Percentiles rank a stretch among this genome's conserved stretches.
Conservation (phyloP, 2,113 vertebrate species). For the Atlantisia rogersi region DNA sequence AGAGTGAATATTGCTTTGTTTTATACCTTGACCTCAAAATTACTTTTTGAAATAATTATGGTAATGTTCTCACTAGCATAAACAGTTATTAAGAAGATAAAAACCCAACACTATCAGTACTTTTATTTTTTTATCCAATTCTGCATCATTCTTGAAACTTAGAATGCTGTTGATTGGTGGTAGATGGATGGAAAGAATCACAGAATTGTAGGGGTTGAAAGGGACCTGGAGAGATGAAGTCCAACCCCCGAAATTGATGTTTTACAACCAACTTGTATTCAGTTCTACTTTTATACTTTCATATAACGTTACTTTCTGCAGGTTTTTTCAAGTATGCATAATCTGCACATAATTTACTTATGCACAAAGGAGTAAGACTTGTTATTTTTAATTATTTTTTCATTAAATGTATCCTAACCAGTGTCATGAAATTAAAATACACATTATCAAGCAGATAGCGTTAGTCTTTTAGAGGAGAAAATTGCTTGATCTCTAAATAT, state of each 20-base stretch:
- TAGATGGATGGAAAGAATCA: background rate
- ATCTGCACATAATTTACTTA: background rate
- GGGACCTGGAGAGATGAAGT: no score
- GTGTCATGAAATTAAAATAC: background rate
- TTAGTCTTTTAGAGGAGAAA: no score
- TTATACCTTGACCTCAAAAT: background rate
- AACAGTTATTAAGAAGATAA: background rate
- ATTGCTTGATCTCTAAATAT: background rate
- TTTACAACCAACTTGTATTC: background rate
- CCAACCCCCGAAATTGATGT: background rate
- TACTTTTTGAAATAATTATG: background rate
- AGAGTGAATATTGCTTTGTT: background rate
- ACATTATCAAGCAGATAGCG: background rate
- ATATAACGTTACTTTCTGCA: background rate
- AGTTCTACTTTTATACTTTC: background rate
- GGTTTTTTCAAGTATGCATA: background rate
- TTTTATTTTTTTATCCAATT: background rate
- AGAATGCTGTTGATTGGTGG: fast-evolving
- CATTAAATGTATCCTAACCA: background rate
- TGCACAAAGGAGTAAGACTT: background rate
- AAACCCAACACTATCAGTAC: background rate
- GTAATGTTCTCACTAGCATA: background rate
- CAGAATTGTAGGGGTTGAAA: no score
- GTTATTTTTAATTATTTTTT: background rate
- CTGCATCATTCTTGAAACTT: background rate